Base-by-base conservation (phyloP, 2,888 invertebrate species). In the Mythimna impura region DNA sequence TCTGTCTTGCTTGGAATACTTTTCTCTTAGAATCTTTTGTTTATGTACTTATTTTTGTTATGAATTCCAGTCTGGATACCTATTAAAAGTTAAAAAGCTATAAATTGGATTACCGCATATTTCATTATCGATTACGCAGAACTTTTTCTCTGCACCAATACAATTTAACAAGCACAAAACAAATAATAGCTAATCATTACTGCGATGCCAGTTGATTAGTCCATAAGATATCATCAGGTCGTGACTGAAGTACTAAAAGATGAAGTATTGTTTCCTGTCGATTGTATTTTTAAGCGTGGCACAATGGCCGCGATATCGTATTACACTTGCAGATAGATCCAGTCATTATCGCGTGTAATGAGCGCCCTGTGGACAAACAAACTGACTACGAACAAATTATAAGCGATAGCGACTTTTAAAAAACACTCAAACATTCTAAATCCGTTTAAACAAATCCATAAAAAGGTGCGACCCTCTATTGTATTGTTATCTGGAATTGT, bases 281-380 rank as follows among this genome's bases (percentile, higher is more conserved):
- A 79, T 81, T 85, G 76, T 80, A 76, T 82, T 82, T 86, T 85
- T 82, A 82, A 80, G 69, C 80, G 72, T 84, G 69, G 80, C 80
- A 85, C 83, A 82, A 85, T 82, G 81, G 75, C 73, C 62, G 75
- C 82, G 80, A 75, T 86, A 88, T 88, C 88, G 83, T 82, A 92
- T 92, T 91, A 92, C 90, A 91, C 90, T 91, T 91, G 93, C 89
- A 91, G 90, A 91, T 91, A 87, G 86, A 88, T 88, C 88, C 88
- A 86, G 85, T 91, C 91, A 92, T 93, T 93, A 93, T 90, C 91
- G 90, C 91, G 76, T 88, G 90, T 92, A 92, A 92, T 92, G 89
- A 91, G 88, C 87, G 86, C 84, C 84, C 82, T 81, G 75, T 81
- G 78, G 83, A 82, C 76, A 80, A 80, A 84, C 83, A 83, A 76